Evolutionary conservation across 2,113 vertebrate genomes (phyloP).

Genomic region (Aptenodytes forsteri): DNA sequence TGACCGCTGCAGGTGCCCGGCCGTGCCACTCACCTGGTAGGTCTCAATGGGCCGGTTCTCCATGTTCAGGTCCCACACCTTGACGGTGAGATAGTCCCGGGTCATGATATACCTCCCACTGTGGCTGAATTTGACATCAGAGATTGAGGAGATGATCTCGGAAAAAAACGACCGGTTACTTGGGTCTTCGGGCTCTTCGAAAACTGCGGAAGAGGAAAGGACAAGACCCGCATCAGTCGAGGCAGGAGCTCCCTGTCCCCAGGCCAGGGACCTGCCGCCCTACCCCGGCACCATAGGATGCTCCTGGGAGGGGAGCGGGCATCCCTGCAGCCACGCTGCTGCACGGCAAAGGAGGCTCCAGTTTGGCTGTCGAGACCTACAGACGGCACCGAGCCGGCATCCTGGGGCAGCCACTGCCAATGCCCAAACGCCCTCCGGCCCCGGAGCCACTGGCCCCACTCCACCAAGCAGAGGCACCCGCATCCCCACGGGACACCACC

Average conservation of each 20-base stretch:
- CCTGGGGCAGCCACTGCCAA: neutral
- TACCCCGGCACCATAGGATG: neutral
- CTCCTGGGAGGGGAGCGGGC: neutral
- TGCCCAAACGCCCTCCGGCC: fast-evolving
- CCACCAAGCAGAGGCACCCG: fast-evolving
- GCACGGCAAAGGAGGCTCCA: neutral
- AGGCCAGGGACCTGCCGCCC: neutral
- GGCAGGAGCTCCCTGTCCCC: neutral
- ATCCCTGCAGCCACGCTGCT: fast-evolving
- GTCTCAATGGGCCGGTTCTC: constrained; percentile 95
- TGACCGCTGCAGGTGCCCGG: fast-evolving
- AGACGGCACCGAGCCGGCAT: fast-evolving
- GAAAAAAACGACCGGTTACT: constrained; percentile 96
- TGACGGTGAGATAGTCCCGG: constrained; percentile 94
- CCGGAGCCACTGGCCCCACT: fast-evolving
- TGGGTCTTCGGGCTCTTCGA: constrained; percentile 94
- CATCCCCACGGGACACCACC: fast-evolving
- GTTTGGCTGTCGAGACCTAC: neutral
- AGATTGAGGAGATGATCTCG: constrained; percentile 97
- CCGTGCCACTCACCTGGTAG: constrained; percentile 78
- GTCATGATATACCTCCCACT: constrained; percentile 96
- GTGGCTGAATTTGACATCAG: constrained; percentile 97
- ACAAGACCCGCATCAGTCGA: neutral
- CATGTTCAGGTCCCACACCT: constrained; percentile 98
- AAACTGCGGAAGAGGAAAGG: constrained; percentile 76